Percentiles rank a stretch among this genome's conserved stretches.
These are phyloP conservation scores for Drosophila antonietae DNA, from an alignment of 2,888 invertebrate species.

Conservation along the genomic window DNA sequence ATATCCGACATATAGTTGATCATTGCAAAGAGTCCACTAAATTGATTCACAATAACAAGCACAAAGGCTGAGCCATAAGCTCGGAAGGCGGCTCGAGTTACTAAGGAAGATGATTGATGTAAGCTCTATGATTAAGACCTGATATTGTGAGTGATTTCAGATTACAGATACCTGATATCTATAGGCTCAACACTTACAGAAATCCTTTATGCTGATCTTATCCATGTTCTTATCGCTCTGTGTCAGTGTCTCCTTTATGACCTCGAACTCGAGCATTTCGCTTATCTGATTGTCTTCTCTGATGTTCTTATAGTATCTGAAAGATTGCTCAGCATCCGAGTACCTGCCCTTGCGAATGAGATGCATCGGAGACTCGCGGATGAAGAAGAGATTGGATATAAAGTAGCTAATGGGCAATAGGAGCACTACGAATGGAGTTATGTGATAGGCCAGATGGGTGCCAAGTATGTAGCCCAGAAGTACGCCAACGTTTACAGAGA, in stretches of 20 bases:
- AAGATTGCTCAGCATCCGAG: conserved; percentile 73
- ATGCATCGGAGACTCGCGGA: conserved; percentile 81
- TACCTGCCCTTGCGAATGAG: conserved; percentile 66
- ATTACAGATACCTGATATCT: no score
- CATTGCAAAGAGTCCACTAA: conserved; percentile 80
- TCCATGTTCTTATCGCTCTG: conserved; percentile 41
- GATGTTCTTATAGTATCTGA: conserved; percentile 80
- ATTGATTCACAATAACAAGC: conserved; percentile 74
- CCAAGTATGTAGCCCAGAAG: conserved; percentile 79
- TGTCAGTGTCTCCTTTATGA: conserved; percentile 56
- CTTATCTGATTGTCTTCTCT: conserved; percentile 28
- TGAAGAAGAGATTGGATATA: conserved; percentile 51
- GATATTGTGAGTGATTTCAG: neutral
- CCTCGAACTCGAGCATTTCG: conserved; percentile 62
- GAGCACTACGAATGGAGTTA: conserved; percentile 72
- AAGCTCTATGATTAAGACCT: neutral
- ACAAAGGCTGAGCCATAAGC: conserved; percentile 66
- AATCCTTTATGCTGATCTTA: conserved; percentile 54
- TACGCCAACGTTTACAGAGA: conserved; percentile 79
- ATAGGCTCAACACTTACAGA: conserved; percentile 53
- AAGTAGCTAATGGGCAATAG: conserved; percentile 71
- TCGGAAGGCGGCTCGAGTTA: conserved; percentile 62
- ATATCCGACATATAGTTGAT: conserved; percentile 82
- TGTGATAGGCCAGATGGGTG: conserved; percentile 70
- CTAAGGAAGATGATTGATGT: conserved; percentile 52